Evolutionary conservation across 2,888 invertebrate species (phyloP), one percentile per base, ranked within the genome.

Genomic region (Hedya salicella): DNA sequence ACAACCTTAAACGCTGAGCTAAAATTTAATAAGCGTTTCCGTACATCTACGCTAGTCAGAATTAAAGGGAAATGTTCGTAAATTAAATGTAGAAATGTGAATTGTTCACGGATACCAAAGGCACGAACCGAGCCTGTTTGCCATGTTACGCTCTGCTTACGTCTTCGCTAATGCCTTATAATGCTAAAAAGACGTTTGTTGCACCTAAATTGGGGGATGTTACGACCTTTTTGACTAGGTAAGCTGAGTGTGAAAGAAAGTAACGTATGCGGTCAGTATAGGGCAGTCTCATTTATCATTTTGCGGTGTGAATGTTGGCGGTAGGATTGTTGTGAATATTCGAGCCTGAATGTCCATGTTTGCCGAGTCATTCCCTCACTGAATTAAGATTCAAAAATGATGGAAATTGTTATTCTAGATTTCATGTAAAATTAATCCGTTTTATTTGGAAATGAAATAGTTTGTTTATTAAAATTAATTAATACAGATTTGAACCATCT

Each of bases 121-220:
- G 62, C 54, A 52, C 57, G 57, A 64, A 50, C 63, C 50, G 21
- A 64, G 62, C 54, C 62, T 54, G 64, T 64, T 64, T 64, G 36
- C 64, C 50, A 57, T 50, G 42, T 64, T 50, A 57, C 30, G 53
- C 49, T 56, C 32, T 36, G 56, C 19, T n/a, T 57, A 50, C 57
- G 44, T 50, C 64, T 64, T 57, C 19, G 49, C 49, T 64, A 50
- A 56, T 42, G 17, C 42, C 3, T n/a, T n/a, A n/a, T n/a, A 44
- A 3, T 25, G 16, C 2, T 30, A 44, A 13, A 44, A 3, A 13
- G 56, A 16, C 56, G 56, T 56, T 42, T 25, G 42, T 44, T 6
- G 2, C 3, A 17, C n/a, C 5, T 17, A 13, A 16, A 42, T 44
- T n/a, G 8, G 30, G 16, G 30, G 3, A 30, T 17, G 13, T n/a